Percentiles rank a stretch among this genome's conserved stretches.
These are phyloP conservation scores for Mesocricetus auratus DNA, from an alignment of 2,113 vertebrate species.

Conservation along the genomic window DNA sequence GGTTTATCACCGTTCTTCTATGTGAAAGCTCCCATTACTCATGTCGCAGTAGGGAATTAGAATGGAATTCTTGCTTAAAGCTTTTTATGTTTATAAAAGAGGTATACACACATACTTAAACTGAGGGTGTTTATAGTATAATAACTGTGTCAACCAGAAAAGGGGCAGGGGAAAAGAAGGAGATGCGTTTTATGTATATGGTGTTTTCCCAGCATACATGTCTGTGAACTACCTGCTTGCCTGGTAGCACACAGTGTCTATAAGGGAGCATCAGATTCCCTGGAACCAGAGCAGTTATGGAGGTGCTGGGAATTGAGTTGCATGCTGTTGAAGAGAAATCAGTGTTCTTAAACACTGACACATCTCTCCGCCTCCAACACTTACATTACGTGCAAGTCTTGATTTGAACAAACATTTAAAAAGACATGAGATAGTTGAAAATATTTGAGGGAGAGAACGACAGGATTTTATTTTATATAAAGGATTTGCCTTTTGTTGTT, in stretches of 20 bases:
- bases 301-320: not conserved
- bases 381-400: not conserved
- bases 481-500: constrained; percentile 44
- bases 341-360: not conserved
- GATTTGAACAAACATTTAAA: constrained; percentile 19
- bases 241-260: not conserved
- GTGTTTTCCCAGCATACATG: not conserved
- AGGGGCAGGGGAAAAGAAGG: not conserved
- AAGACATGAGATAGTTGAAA: not conserved
- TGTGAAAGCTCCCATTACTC: not conserved
- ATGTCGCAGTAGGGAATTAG: not conserved
- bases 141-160: not conserved
- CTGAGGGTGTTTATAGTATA: constrained; percentile 34
- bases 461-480: constrained; percentile 9
- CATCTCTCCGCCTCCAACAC: not conserved
- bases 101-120: not conserved
- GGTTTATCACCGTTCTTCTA: not conserved
- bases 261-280: not conserved
- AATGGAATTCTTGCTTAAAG: not conserved
- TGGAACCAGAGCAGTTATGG: not conserved
- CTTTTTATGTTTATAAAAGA: not conserved
- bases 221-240: not conserved
- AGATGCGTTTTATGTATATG: not conserved
- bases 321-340: not conserved
- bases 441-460: not conserved